Base-by-base conservation (phyloP, 2,113 vertebrate species). In the Amphiprion percula region DNA sequence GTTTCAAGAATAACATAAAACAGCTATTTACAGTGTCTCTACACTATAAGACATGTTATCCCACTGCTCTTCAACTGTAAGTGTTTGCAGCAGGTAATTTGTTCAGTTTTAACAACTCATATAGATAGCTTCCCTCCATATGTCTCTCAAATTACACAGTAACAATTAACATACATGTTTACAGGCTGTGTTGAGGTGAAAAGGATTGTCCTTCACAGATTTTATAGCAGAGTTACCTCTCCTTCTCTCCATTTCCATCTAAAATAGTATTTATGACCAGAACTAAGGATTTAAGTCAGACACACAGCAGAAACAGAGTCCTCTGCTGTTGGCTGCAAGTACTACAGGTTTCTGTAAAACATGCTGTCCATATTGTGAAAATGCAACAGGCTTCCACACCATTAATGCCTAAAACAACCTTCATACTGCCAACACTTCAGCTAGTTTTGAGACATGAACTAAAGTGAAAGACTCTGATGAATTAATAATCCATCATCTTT, bases 281-380 rank as follows among this genome's bases (percentile, higher is more conserved):
- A 64, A 16, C 39, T 30, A 74, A 55, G 24, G 52, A 50, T 65
- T 15, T 24, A 50, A 65, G 30, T 77, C 62, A 66, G 39, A 52
- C 24, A 53, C 47, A 69, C 47, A 60, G 66, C 75, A 79, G 83
- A 74, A 75, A 85, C 68, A 84, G 91, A 87, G 90, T 39, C 90
- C 90, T 93, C 90, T 91, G 87, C 88, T 93, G 91, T 63, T 76
- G 58, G 26, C 67, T 72, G 1, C 37, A 44, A 17, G 86, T 79
- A 88, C 74, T 91, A 70, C 90, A 80, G 11, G 33, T 65, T 71
- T n/a, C 69, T 70, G 46, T 28, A 49, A 19, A 60, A 49, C 10
- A 11, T 14, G 15, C 15, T 11, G 41, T 41, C 21, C 15, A 67
- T 7, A 8, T 6, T 67, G 15, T 26, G 56, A 15, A n/a, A 44